A percentile compares a stretch with the other conserved stretches of the same genome.
Conservation (phyloP, 2,113 vertebrate genomes). For the Eulacestoma nigropectus region DNA sequence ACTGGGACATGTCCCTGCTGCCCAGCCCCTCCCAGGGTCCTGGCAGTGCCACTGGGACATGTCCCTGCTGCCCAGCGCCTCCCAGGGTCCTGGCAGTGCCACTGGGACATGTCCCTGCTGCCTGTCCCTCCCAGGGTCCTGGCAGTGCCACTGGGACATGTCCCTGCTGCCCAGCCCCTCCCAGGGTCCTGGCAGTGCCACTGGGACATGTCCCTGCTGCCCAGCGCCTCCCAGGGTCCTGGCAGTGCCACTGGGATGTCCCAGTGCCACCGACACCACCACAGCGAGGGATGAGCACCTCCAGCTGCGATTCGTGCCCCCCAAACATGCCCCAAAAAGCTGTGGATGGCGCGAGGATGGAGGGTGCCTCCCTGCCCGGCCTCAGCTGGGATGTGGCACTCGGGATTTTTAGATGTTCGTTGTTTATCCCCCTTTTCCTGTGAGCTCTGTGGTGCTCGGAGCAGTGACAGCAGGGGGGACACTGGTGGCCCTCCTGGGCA, state of each 20-base stretch:
- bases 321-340: background rate
- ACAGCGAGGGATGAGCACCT: background rate
- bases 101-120: too few species aligned
- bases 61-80: background rate
- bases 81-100: too few species aligned
- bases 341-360: background rate
- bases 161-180: background rate
- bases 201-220: background rate
- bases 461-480: background rate
- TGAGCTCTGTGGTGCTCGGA: background rate
- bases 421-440: background rate
- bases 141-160: background rate
- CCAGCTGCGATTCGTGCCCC: background rate
- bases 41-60: background rate
- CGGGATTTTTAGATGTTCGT: fast-evolving
- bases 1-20: background rate
- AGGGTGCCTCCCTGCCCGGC: background rate
- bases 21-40: too few species aligned
- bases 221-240: fast-evolving
- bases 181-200: background rate
- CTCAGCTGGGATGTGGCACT: background rate
- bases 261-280: background rate
- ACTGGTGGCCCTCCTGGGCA: background rate
- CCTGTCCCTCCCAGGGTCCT: background rate
- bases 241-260: background rate